Evolutionary conservation across 2,797 vertebrate species (phyloP).

Genomic region (Artibeus jamaicensis): DNA sequence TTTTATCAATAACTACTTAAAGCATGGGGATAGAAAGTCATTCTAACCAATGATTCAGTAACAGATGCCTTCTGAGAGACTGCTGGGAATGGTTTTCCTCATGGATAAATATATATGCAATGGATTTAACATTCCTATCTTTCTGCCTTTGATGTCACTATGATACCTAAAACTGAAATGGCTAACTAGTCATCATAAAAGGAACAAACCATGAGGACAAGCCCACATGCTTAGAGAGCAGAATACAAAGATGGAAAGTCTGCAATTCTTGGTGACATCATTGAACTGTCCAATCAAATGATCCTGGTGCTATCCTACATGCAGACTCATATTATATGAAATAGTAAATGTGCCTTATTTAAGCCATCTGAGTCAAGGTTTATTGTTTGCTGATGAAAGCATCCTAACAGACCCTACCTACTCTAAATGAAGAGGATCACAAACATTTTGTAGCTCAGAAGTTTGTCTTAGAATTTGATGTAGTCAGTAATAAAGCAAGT

Average conservation of each 20-base stretch:
- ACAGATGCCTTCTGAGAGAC: not conserved
- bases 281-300: not conserved
- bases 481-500: not conserved
- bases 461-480: not conserved
- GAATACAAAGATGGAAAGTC: not conserved
- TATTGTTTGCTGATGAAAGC: not conserved
- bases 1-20: not conserved
- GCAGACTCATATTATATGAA: not conserved
- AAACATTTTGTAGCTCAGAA: not conserved
- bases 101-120: not conserved
- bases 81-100: not conserved
- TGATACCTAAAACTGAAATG: not conserved
- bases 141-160: not conserved
- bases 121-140: not conserved
- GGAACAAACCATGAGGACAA: not conserved
- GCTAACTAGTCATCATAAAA: not conserved
- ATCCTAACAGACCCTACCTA: not conserved
- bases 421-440: not conserved
- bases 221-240: not conserved
- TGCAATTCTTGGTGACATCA: not conserved
- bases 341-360: not conserved
- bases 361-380: not conserved
- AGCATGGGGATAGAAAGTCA: not conserved
- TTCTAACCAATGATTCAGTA: not conserved
- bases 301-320: not conserved